Base-by-base conservation (phyloP, 2,797 vertebrate species). In the Sardinella longiceps region DNA sequence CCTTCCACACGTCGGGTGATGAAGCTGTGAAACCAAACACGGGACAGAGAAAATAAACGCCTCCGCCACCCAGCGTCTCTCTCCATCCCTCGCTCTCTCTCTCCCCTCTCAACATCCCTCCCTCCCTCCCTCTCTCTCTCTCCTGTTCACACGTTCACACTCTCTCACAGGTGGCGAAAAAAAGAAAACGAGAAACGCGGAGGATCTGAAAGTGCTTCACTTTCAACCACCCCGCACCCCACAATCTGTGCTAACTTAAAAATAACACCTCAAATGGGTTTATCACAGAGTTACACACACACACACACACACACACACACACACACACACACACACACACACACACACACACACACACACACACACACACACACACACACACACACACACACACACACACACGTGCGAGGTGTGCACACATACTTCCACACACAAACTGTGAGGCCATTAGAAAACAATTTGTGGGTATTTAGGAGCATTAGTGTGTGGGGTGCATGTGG, bases 21-120 rank as follows among this genome's bases (percentile, higher is more conserved):
- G 90, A 90, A 94, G 92, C 91, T 92, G 90, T 89, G 87, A 95
- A 94, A 91, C 89, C 94, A 94, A 95, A 94, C 90, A 92, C 85
- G 87, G 87, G 86, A 89, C 87, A 91, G 91, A 90, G 93, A 93
- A 90, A 93, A 94, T 92, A 94, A 93, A 92, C 92, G 2, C 43
- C 43, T 85, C 85, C 33, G 80, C 53, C 43, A 89, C 88, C 66
- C 48, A 50, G 33, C 51, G 30, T 43, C 28, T 84, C 25, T 50
- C 46, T 51, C 28, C 10, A 25, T 77, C 25, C n/a, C 63, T 53
- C 33, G 89, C 86, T 89, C 84, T 85, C 87, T 82, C 63, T 60
- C 77, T 39, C 84, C 10, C n/a, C 0, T 33, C 80, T 30, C 46
- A 80, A 51, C 81, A 15, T 77, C 80, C 45, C 70, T 84, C 83